Base-by-base conservation (phyloP, 37 sponge, comb jelly and placozoan species). In the Halisarca cf. caerulea region DNA sequence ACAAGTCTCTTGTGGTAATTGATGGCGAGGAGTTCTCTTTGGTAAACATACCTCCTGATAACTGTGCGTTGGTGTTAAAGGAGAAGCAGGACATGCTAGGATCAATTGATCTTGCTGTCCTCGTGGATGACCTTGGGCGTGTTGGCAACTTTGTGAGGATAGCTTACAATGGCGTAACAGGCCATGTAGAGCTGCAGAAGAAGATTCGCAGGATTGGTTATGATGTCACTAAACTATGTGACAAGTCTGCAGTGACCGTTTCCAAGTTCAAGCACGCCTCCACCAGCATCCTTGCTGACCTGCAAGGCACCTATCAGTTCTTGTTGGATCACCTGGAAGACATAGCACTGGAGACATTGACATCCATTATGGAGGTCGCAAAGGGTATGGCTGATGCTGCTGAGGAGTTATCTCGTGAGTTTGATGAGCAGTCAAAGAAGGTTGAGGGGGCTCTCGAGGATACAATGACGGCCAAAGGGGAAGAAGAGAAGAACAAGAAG, bases 111-210 rank as follows among this genome's bases (percentile, higher is more conserved):
- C 70, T 91, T 53, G 27, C 77, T n/a, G 58, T 88, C 18, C 85
- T 91, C 59, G 88, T 84, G 23, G 57, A 58, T 21, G 91, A 91
- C 84, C 84, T 91, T 25, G 82, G 85, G 4, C 81, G 81, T 33
- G 88, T 91, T 0, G 91, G 91, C 58, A n/a, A 51, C 5, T 91
- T 82, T 42, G 80, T 91, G 51, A 83, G 87, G 20, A 37, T 91
- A 15, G 87, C 91, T 35, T 87, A 87, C 77, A 82, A 91, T 80
- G 85, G 84, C 25, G 85, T 85, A 25, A 85, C 91, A 23, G 88
- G 88, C 14, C 81, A 70, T 58, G 80, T 82, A 14, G 72, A 80
- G 42, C 59, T 80, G 43, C 87, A 86, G 72, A 86, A 81, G 14
- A 38, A 80, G 45, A 80, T 86, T 30, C 87, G 51, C 32, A 35